These are phyloP conservation scores for Isurus oxyrinchus DNA, from an alignment of 2,113 vertebrate genomes.

Conservation along the genomic window DNA sequence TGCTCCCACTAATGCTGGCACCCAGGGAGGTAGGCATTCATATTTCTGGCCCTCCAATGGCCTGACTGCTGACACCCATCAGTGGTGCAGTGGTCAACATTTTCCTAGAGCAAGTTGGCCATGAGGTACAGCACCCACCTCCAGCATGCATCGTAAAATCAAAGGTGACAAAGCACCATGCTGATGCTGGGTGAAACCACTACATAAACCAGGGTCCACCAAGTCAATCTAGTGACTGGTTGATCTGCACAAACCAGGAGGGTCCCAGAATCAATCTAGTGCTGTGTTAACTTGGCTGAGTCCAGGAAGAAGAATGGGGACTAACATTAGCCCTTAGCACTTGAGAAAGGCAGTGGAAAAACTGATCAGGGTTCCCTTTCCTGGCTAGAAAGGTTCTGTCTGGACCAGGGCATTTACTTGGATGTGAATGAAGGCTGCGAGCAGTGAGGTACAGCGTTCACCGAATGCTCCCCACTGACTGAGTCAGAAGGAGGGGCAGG, in stretches of 20 bases:
- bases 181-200: not conserved
- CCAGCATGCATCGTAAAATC: not conserved
- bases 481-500: not conserved
- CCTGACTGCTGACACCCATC: not conserved
- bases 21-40: not conserved
- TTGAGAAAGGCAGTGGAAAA: not conserved
- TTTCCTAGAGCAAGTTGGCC: not conserved
- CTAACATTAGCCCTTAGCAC: not conserved
- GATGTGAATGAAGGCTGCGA: not conserved
- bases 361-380: not conserved
- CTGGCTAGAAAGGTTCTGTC: not conserved
- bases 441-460: not conserved
- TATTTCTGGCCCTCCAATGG: not conserved
- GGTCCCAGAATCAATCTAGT: not conserved
- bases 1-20: not conserved
- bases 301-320: not conserved
- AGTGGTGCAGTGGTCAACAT: not conserved
- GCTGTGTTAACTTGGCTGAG: not conserved
- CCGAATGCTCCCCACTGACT: not conserved
- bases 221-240: not conserved
- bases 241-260: not conserved
- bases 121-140: not conserved
- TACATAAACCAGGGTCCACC: not conserved
- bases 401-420: not conserved
- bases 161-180: not conserved